Percentiles rank a stretch among this genome's conserved stretches.
Conservation (phyloP, 2,113 vertebrate species). For the Spea multiplicata region DNA sequence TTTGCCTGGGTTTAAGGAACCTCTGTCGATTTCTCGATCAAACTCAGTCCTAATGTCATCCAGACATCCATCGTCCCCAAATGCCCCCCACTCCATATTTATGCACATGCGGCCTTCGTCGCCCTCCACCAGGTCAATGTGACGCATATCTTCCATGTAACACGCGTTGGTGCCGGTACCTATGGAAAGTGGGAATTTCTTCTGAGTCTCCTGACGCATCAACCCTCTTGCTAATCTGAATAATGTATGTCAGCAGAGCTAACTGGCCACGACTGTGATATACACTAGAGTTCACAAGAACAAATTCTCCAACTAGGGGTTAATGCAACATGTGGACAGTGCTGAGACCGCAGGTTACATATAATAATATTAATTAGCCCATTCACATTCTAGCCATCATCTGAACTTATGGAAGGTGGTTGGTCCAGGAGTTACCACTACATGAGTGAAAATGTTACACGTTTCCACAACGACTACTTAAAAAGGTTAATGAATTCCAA, state of each 20-base stretch:
- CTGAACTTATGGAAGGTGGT: too few species aligned
- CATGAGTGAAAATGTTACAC: too few species aligned
- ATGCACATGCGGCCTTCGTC: constrained; percentile 95
- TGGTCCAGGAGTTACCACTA: too few species aligned
- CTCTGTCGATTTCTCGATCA: constrained; percentile 88
- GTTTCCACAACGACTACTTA: too few species aligned
- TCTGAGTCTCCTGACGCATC: too few species aligned
- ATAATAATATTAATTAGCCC: background rate
- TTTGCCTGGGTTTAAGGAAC: constrained; percentile 91
- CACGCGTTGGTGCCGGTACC: constrained; percentile 93
- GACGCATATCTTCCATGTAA: constrained; percentile 98
- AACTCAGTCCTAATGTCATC: constrained; percentile 85
- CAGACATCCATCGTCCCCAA: constrained; percentile 82
- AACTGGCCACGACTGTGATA: too few species aligned
- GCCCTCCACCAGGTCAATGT: constrained; percentile 87
- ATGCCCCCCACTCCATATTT: constrained; percentile 97
- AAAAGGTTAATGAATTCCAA: too few species aligned
- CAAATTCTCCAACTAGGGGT: too few species aligned
- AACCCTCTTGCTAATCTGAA: too few species aligned
- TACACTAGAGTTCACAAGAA: too few species aligned
- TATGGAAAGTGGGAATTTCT: constrained; percentile 33
- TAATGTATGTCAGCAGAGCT: too few species aligned
- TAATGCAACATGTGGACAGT: background rate
- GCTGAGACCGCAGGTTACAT: fast-evolving
- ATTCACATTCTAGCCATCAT: too few species aligned